Evolutionary conservation across 2,113 vertebrate species (phyloP).

Genomic region (Zosterops pallidus): DNA sequence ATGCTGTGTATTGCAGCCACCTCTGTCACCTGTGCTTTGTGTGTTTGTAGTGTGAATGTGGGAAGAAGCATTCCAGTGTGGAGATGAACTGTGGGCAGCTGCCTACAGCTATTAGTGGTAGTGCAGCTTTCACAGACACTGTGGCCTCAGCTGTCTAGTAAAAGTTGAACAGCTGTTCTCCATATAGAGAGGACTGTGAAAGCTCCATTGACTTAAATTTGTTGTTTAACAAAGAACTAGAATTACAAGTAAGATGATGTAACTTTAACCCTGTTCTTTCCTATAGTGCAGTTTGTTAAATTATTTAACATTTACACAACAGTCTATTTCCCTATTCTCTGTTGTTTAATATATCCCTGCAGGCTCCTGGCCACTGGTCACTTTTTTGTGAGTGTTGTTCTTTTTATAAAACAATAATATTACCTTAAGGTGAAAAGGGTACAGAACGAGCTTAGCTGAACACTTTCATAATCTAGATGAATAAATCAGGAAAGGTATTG

Average conservation of each 20-base stretch:
- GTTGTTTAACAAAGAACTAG: constrained; percentile 74
- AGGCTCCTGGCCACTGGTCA: neutral
- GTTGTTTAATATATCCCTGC: neutral
- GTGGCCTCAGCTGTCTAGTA: constrained; percentile 91
- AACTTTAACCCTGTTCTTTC: constrained; percentile 67
- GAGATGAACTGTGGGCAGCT: constrained; percentile 83
- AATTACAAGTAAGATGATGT: constrained; percentile 73
- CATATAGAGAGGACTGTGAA: constrained; percentile 77
- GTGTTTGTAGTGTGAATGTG: constrained; percentile 1
- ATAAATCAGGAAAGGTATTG: neutral
- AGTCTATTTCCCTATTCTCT: neutral
- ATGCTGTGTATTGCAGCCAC: neutral
- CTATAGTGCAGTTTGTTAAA: constrained; percentile 40
- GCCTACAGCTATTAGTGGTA: constrained; percentile 77
- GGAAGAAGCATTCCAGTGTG: constrained; percentile 59
- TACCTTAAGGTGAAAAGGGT: neutral
- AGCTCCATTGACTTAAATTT: constrained; percentile 83
- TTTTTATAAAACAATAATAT: neutral
- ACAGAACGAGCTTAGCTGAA: neutral
- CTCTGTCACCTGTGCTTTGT: constrained; percentile 72
- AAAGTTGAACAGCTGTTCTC: constrained; percentile 90
- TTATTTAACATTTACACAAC: constrained; percentile 24
- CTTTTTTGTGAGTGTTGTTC: neutral
- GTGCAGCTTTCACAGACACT: constrained; percentile 69
- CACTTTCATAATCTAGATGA: neutral